Percentiles rank a stretch among this genome's conserved stretches.
Evolutionary conservation across 2,888 invertebrate genomes (phyloP).

Genomic region (Panopea generosa): DNA sequence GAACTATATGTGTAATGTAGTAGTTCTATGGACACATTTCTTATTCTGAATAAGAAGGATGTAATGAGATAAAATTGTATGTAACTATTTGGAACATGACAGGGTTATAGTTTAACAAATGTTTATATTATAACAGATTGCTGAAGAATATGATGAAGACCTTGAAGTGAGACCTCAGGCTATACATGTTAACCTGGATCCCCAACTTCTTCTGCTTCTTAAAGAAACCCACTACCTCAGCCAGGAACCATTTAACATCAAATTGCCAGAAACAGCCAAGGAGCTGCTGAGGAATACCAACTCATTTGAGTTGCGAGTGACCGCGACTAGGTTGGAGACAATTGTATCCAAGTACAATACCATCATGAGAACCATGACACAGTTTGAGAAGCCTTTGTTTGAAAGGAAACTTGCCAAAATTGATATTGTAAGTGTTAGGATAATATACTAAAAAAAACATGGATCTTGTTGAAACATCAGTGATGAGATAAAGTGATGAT

Average conservation of each 20-base stretch:
- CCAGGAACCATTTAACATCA: slow-evolving; percentile 82
- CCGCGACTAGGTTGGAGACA: slow-evolving; percentile 83
- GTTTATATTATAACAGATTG: slow-evolving; percentile 69
- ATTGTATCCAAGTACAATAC: slow-evolving; percentile 84
- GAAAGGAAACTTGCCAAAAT: slow-evolving; percentile 83
- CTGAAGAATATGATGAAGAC: slow-evolving; percentile 83
- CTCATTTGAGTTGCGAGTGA: slow-evolving; percentile 79
- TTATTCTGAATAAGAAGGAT: no score
- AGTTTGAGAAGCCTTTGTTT: slow-evolving; percentile 84
- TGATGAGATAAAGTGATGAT: no score
- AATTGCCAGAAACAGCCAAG: slow-evolving; percentile 78
- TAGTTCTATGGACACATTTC: no score
- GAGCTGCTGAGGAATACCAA: slow-evolving; percentile 82
- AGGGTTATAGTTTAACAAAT: no score
- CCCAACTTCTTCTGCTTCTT: slow-evolving; percentile 82
- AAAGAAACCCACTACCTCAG: slow-evolving; percentile 83
- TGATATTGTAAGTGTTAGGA: slow-evolving; percentile 79
- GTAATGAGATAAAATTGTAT: no score
- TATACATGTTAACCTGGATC: slow-evolving; percentile 84
- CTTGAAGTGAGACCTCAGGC: slow-evolving; percentile 81
- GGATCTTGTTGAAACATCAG: no score
- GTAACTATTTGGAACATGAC: no score
- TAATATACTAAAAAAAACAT: no score
- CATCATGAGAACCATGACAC: slow-evolving; percentile 83
- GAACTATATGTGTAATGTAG: no score